These are phyloP conservation scores for Montifringilla adamsi DNA, from an alignment of 2,113 vertebrate species.

Conservation along the genomic window DNA sequence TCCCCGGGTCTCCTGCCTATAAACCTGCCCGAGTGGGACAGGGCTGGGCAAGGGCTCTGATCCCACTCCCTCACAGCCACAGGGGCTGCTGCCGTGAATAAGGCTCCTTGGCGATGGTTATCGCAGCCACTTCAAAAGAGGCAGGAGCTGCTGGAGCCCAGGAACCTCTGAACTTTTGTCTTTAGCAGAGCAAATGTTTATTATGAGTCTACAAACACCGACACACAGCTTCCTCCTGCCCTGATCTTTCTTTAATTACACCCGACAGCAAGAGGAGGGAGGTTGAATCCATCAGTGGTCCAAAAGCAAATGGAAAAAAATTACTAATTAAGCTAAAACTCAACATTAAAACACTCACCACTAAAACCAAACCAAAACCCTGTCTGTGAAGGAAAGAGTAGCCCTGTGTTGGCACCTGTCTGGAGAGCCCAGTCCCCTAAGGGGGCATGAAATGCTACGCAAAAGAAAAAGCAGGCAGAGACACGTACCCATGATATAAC, in stretches of 20 bases:
- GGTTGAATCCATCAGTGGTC: not conserved
- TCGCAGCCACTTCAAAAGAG: constrained; percentile 36
- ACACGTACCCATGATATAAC: not conserved
- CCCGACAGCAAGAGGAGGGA: not conserved
- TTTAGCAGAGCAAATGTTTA: constrained; percentile 56
- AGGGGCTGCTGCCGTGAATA: not conserved
- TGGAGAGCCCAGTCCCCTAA: not conserved
- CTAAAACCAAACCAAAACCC: not conserved
- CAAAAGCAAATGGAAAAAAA: not conserved
- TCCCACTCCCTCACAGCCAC: not conserved
- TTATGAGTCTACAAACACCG: constrained; percentile 36
- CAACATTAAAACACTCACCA: not conserved
- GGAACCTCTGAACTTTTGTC: constrained; percentile 57
- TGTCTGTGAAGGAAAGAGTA: not conserved
- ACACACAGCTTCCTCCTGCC: constrained; percentile 40
- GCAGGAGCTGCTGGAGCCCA: constrained; percentile 30
- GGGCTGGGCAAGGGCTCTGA: rapidly evolving
- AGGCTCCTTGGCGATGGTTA: constrained; percentile 33
- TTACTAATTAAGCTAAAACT: constrained; percentile 2
- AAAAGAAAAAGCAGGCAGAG: not conserved
- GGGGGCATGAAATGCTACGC: not conserved
- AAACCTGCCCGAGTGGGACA: not conserved
- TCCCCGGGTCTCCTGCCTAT: not conserved
- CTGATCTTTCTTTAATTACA: constrained; percentile 39
- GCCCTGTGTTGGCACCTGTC: not conserved